phyloP scores from a whole-genome alignment of 2,797 vertebrate species.

The Manis crassicaudata region DNA sequence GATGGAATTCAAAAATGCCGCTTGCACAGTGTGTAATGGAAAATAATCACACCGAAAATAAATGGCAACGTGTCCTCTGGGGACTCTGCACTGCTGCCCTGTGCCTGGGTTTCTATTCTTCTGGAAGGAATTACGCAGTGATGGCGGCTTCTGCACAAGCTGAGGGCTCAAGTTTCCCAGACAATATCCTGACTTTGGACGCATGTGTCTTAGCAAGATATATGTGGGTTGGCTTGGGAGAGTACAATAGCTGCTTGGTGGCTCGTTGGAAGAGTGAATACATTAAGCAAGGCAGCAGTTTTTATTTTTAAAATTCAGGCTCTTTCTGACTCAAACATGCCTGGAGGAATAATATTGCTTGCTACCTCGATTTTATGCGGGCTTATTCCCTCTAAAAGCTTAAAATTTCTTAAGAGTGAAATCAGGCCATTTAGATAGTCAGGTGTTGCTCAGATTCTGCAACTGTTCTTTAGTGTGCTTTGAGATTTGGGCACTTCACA shows the following conservation, averaged over 20 bases:
- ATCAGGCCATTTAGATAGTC: not conserved
- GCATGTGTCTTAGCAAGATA: conserved; percentile 58
- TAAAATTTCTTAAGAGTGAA: conserved; percentile 23
- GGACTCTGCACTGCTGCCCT: conserved; percentile 8
- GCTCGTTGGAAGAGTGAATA: conserved; percentile 58
- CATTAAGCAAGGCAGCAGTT: conserved; percentile 63
- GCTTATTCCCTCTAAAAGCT: not conserved
- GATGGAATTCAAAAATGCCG: conserved; percentile 40
- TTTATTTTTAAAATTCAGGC: conserved; percentile 66
- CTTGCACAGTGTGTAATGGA: conserved; percentile 44
- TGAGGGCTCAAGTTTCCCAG: conserved; percentile 75
- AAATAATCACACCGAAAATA: conserved; percentile 68
- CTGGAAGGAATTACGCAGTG: conserved; percentile 74
- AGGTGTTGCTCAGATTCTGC: not conserved
- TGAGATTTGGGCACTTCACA: not conserved
- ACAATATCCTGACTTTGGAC: conserved; percentile 78
- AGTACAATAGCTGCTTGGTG: not conserved
- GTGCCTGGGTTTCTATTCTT: conserved; percentile 57
- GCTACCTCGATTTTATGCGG: conserved; percentile 29
- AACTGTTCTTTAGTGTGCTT: not conserved
- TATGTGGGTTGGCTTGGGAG: conserved; percentile 17
- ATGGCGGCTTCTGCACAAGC: conserved; percentile 33
- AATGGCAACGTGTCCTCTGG: not conserved
- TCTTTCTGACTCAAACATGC: conserved; percentile 52
- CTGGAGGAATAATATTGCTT: conserved; percentile 50